phyloP scores from a whole-genome alignment of 2,113 vertebrate species.

The Rattus rattus region DNA sequence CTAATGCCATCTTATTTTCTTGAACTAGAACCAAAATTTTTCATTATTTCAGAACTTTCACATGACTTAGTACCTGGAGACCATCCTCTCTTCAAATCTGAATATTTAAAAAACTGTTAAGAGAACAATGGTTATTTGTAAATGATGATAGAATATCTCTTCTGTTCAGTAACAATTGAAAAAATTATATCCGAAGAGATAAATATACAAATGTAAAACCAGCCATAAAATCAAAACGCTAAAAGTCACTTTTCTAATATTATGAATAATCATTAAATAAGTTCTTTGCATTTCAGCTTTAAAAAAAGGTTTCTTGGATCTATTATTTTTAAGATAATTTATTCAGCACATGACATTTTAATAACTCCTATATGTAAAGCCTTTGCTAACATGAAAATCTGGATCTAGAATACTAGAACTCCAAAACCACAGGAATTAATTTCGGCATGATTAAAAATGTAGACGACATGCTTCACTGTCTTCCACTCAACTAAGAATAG shows the following conservation, averaged over 20 bases:
- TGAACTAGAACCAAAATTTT: neutral
- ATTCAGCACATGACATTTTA: neutral
- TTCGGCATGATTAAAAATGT: neutral
- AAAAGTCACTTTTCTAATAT: neutral
- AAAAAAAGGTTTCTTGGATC: neutral
- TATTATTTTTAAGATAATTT: neutral
- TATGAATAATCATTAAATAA: neutral
- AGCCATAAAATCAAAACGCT: neutral
- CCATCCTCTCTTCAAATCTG: neutral
- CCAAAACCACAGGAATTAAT: neutral
- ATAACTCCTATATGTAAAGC: neutral
- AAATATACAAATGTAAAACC: conserved; percentile 14
- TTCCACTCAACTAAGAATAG: neutral
- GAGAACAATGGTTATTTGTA: neutral
- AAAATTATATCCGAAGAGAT: neutral
- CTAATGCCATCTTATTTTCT: neutral
- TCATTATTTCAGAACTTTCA: neutral
- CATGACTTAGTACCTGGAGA: neutral
- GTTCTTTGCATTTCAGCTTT: neutral
- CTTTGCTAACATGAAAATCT: neutral
- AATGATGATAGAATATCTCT: neutral
- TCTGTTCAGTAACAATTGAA: neutral
- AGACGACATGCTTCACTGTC: neutral
- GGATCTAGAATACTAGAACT: neutral
- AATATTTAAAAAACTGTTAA: neutral